A percentile compares a stretch with the other conserved stretches of the same genome.
These are phyloP conservation scores for Drosophila neotestacea DNA, from an alignment of 2,888 invertebrate genomes.

Conservation along the genomic window DNA sequence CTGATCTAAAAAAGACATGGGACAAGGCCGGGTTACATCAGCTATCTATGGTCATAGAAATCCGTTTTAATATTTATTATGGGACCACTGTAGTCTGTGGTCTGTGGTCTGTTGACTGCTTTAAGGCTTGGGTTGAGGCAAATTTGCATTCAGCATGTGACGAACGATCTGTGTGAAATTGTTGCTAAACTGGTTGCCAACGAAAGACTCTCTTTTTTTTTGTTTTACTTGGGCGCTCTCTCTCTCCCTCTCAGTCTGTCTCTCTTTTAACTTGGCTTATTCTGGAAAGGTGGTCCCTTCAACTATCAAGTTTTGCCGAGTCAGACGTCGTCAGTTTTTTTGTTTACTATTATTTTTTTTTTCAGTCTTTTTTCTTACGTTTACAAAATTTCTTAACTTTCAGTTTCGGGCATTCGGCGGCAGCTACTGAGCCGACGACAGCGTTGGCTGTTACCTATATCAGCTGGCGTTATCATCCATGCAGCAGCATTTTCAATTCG, in stretches of 20 bases:
- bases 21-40: neutral
- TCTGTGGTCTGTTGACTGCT: neutral
- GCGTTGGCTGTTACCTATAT: constrained; percentile 78
- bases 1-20: neutral
- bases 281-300: constrained; percentile 38
- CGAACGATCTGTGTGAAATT: constrained; percentile 42
- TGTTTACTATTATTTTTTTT: constrained; percentile 9
- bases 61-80: neutral
- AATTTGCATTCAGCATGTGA: constrained; percentile 44
- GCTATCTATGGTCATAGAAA: neutral
- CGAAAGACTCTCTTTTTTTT: constrained; percentile 6
- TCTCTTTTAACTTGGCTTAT: neutral
- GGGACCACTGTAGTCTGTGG: neutral
- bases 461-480: constrained; percentile 83
- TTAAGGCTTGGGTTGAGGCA: constrained; percentile 3
- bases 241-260: neutral
- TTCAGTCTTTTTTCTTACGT: constrained; percentile 14
- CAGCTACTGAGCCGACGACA: constrained; percentile 41
- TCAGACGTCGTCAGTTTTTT: constrained; percentile 9
- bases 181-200: constrained; percentile 68
- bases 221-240: neutral
- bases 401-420: constrained; percentile 60
- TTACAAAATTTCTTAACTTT: constrained; percentile 74
- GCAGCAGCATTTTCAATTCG: constrained; percentile 84
- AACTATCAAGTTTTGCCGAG: constrained; percentile 23